A percentile compares a stretch with the other conserved stretches of the same genome.
Evolutionary conservation across 1,140 invertebrate species (phyloP).

Genomic region (Zaprionus taronus): DNA sequence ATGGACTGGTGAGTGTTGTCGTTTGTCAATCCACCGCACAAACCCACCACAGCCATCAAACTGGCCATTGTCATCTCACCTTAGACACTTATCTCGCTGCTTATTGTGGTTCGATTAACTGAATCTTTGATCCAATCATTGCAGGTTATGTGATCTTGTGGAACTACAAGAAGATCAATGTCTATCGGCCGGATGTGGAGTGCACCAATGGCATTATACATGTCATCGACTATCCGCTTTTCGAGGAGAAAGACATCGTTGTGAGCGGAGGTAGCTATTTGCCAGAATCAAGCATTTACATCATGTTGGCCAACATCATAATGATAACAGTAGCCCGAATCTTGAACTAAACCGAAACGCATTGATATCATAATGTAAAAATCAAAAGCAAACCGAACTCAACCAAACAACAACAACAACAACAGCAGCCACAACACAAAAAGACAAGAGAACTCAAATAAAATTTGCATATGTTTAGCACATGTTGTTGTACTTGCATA

Average conservation of each 20-base stretch:
- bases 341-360: slow-evolving; percentile 80
- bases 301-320: slow-evolving; percentile 83
- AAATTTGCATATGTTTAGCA: slow-evolving; percentile 61
- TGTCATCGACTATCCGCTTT: slow-evolving; percentile 93
- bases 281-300: slow-evolving; percentile 79
- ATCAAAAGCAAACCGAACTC: slow-evolving; percentile 44
- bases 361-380: slow-evolving; percentile 68
- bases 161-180: slow-evolving; percentile 92
- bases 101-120: slow-evolving; percentile 32
- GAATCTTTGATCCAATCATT: slow-evolving; percentile 26
- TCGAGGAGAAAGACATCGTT: slow-evolving; percentile 93
- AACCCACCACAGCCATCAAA: slow-evolving; percentile 57
- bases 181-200: slow-evolving; percentile 94
- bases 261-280: slow-evolving; percentile 85
- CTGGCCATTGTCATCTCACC: slow-evolving; percentile 35
- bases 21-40: slow-evolving; percentile 71
- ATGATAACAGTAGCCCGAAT: slow-evolving; percentile 84
- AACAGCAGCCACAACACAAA: slow-evolving; percentile 23
- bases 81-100: slow-evolving; percentile 28
- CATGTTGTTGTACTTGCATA: slow-evolving; percentile 54
- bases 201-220: slow-evolving; percentile 97
- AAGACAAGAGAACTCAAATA: slow-evolving; percentile 50
- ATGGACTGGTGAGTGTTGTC: slow-evolving; percentile 83
- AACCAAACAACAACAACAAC: slow-evolving; percentile 39
- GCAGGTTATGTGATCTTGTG: slow-evolving; percentile 90